Conservation (phyloP, 2,797 vertebrate species). For the Agapornis canus region DNA sequence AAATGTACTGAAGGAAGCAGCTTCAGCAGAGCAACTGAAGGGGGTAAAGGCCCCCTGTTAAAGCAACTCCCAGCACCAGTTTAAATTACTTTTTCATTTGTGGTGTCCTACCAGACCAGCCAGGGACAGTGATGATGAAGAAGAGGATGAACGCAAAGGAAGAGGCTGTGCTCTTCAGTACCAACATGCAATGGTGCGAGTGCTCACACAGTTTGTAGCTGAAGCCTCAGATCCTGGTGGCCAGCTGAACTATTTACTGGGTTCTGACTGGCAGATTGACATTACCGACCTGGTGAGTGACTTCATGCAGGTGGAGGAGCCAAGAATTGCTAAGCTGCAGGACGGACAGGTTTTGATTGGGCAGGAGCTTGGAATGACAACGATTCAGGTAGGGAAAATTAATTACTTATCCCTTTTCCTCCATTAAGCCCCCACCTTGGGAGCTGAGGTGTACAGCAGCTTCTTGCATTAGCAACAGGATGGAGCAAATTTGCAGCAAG, state of each 20-base stretch:
- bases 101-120: conserved; percentile 73
- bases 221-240: conserved; percentile 81
- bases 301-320: conserved; percentile 93
- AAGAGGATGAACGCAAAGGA: conserved; percentile 86
- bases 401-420: background rate
- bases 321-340: conserved; percentile 84
- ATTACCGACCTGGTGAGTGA: conserved; percentile 87
- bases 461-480: background rate
- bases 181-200: conserved; percentile 88
- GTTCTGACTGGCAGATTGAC: conserved; percentile 93
- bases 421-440: background rate
- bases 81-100: background rate
- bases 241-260: conserved; percentile 83
- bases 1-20: background rate
- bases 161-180: conserved; percentile 90
- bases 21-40: background rate
- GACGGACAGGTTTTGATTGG: conserved; percentile 86
- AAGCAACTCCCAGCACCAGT: background rate
- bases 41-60: background rate
- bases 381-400: conserved; percentile 83
- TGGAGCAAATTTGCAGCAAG: background rate
- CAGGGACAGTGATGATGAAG: conserved; percentile 90
- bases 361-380: conserved; percentile 89
- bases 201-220: conserved; percentile 89
- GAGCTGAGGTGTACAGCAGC: background rate